Conservation (phyloP, 92 coral and sea anemone species). For the Porites evermanni region DNA sequence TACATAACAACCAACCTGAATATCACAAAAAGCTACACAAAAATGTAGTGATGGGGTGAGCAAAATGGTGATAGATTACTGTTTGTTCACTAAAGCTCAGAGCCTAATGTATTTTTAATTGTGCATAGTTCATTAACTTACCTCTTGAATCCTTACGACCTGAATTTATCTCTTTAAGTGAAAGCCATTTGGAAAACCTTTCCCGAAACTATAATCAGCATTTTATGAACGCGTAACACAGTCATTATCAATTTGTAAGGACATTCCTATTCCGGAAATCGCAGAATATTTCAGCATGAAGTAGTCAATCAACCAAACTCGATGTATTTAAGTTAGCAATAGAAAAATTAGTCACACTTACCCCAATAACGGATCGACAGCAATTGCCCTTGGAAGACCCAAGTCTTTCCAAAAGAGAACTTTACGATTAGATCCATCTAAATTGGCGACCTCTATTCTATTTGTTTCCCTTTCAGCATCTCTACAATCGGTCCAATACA, state of each 20-base stretch:
- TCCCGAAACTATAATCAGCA: not conserved
- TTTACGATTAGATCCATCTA: conserved; percentile 87
- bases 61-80: conserved; percentile 30
- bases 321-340: not conserved
- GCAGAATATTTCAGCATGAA: not conserved
- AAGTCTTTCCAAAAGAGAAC: conserved; percentile 84
- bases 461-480: conserved; percentile 75
- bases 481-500: conserved; percentile 86
- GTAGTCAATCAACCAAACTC: not conserved
- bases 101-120: conserved; percentile 75
- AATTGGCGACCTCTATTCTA: conserved; percentile 88
- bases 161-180: conserved; percentile 2
- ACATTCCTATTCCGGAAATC: not conserved
- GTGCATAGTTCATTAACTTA: conserved; percentile 52
- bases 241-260: not conserved
- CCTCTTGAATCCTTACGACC: conserved; percentile 14
- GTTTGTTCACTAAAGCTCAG: conserved; percentile 25
- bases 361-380: conserved; percentile 90
- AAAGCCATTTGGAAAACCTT: not conserved
- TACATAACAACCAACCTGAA: not conserved
- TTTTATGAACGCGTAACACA: not conserved
- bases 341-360: conserved; percentile 49
- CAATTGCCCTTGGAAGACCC: conserved; percentile 92
- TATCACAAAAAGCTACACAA: not conserved
- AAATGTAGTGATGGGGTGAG: not conserved